Percentiles rank a stretch among this genome's conserved stretches.
Conservation (phyloP, 2,113 vertebrate species). For the Spea bombifrons region DNA sequence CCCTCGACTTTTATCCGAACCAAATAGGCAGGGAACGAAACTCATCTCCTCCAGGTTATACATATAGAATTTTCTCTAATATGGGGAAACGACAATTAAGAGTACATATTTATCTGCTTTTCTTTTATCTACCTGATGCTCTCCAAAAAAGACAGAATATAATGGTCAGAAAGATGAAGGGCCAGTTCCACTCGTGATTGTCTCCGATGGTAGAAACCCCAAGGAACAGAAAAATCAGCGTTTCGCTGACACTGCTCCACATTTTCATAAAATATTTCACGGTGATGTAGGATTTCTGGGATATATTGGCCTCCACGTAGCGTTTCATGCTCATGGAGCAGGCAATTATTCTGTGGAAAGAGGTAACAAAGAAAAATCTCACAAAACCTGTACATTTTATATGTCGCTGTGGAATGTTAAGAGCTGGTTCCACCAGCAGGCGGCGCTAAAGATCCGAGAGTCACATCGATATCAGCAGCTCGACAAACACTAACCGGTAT, state of each 20-base stretch:
- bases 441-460: background rate
- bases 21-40: no score
- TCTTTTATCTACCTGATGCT: slow-evolving; percentile 61
- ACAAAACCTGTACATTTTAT: no score
- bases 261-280: slow-evolving; percentile 85
- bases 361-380: background rate
- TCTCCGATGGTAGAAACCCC: slow-evolving; percentile 76
- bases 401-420: background rate
- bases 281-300: slow-evolving; percentile 76
- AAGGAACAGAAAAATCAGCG: slow-evolving; percentile 80
- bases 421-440: background rate
- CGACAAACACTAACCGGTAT: no score
- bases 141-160: slow-evolving; percentile 78
- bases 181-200: slow-evolving; percentile 77
- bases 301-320: slow-evolving; percentile 78
- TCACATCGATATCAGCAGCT: no score
- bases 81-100: no score
- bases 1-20: no score
- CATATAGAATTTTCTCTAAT: no score
- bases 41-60: no score
- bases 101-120: background rate
- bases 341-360: slow-evolving; percentile 67
- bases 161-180: slow-evolving; percentile 73
- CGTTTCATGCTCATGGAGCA: slow-evolving; percentile 81
- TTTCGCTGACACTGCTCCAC: slow-evolving; percentile 79